Evolutionary conservation across 2,797 vertebrate genomes (phyloP).

Genomic region (Meriones psammophilus): DNA sequence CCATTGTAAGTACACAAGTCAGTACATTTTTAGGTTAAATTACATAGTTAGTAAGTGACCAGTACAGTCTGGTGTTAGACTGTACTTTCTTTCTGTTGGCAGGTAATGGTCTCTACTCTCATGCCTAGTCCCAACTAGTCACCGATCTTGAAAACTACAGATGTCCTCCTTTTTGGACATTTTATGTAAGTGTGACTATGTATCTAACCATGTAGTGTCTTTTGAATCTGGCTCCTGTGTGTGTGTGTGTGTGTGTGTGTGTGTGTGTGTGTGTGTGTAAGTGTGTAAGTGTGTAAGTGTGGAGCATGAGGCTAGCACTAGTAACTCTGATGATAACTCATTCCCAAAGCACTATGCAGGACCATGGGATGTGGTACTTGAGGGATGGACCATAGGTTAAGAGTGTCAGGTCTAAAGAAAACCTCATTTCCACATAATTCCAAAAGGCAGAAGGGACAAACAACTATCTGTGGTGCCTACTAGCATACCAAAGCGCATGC

Average conservation of each 20-base stretch:
- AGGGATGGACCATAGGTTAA: not conserved
- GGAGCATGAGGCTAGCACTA: not conserved
- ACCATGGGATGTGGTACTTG: not conserved
- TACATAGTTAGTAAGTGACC: not conserved
- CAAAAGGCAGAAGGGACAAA: not conserved
- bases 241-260: not conserved
- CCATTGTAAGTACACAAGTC: not conserved
- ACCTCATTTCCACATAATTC: not conserved
- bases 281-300: not conserved
- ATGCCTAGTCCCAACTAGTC: not conserved
- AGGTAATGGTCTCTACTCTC: not conserved
- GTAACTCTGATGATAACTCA: not conserved
- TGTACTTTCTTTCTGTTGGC: not conserved
- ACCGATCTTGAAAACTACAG: not conserved
- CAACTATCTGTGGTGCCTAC: not conserved
- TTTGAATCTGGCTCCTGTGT: not conserved
- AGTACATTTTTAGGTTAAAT: not conserved
- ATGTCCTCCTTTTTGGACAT: not conserved
- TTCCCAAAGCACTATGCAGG: not conserved
- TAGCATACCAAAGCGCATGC: not conserved
- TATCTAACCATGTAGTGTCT: not conserved
- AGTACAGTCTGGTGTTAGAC: not conserved
- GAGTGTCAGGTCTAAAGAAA: not conserved
- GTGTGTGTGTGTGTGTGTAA: not conserved
- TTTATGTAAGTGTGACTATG: not conserved